Conservation (phyloP, 2,113 vertebrate genomes). For the Girardinichthys multiradiatus region DNA sequence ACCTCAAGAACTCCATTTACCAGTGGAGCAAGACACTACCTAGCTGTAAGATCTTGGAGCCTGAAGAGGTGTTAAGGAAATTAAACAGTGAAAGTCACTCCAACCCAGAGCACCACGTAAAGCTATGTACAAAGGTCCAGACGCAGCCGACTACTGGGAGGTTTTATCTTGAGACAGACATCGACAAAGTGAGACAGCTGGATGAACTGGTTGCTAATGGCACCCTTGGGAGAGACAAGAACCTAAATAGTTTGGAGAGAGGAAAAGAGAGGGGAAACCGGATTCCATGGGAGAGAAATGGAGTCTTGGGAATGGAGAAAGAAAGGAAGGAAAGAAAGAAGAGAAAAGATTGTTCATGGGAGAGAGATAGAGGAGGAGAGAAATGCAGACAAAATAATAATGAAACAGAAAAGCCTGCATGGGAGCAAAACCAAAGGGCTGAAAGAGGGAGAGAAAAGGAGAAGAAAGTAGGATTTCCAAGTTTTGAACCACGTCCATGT, state of each 20-base stretch:
- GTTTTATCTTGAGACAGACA: constrained; percentile 79
- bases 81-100: constrained; percentile 38
- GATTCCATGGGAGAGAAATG: constrained; percentile 53
- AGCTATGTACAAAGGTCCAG: constrained; percentile 64
- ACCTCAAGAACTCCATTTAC: constrained; percentile 54
- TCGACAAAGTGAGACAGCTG: constrained; percentile 80
- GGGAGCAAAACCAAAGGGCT: constrained; percentile 48
- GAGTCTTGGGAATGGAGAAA: constrained; percentile 32
- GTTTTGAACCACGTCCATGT: constrained; percentile 33
- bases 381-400: constrained; percentile 35
- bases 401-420: constrained; percentile 31
- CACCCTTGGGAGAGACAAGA: constrained; percentile 50
- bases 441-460: constrained; percentile 65
- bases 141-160: constrained; percentile 68
- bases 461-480: constrained; percentile 32
- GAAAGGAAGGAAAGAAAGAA: constrained; percentile 44
- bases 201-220: constrained; percentile 66
- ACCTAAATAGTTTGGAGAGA: constrained; percentile 42
- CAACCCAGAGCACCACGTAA: constrained; percentile 47
- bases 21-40: constrained; percentile 67
- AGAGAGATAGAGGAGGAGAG: constrained; percentile 33
- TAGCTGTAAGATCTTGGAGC: constrained; percentile 71
- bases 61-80: constrained; percentile 60
- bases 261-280: constrained; percentile 47
- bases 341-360: constrained; percentile 49